Conservation (phyloP, 2,113 vertebrate genomes). For the Microtus pennsylvanicus region DNA sequence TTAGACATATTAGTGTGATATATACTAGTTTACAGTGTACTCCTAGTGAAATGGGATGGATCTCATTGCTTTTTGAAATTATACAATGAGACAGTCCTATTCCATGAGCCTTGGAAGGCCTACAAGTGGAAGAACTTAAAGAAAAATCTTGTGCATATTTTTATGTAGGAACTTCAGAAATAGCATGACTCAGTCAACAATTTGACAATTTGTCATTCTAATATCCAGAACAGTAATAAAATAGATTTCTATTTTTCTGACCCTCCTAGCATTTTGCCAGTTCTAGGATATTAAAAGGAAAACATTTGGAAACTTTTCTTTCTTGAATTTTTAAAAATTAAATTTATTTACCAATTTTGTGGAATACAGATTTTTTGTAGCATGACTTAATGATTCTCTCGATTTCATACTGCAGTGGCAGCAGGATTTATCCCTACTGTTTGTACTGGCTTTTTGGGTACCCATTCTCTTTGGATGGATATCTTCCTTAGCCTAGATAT, state of each 20-base stretch:
- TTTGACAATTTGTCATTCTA: background rate
- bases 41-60: background rate
- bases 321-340: background rate
- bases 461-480: too few species aligned
- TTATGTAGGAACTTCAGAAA: background rate
- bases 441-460: too few species aligned
- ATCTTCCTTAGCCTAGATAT: too few species aligned
- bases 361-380: too few species aligned
- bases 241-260: background rate
- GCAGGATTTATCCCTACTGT: too few species aligned
- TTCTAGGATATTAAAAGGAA: background rate
- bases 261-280: background rate
- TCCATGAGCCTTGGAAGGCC: background rate
- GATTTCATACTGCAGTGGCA: too few species aligned
- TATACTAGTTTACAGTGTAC: background rate
- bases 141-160: background rate
- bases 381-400: too few species aligned
- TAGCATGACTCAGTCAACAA: background rate
- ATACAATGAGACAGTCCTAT: background rate
- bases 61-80: background rate
- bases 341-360: too few species aligned
- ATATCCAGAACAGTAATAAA: background rate
- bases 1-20: background rate
- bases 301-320: background rate
- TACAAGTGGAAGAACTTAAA: background rate